These are phyloP conservation scores for Hypolimnas misippus DNA, from an alignment of 2,888 invertebrate genomes.

Conservation along the genomic window DNA sequence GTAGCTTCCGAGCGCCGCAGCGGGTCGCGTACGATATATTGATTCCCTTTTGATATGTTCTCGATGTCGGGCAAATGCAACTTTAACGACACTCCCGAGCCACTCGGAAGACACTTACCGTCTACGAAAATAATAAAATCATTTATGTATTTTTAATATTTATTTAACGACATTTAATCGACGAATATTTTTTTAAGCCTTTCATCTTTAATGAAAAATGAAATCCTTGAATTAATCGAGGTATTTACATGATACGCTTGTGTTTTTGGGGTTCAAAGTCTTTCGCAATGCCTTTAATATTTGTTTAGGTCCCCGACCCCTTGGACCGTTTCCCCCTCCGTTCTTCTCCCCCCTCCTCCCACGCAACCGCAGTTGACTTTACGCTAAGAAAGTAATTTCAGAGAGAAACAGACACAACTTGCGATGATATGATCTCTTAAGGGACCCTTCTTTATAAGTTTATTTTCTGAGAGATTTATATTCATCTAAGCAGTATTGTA, in stretches of 20 bases:
- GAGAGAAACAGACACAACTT: conserved; percentile 10
- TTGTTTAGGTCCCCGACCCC: conserved; percentile 8
- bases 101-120: not conserved
- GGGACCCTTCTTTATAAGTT: conserved; percentile 8
- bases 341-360: not conserved
- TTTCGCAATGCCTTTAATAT: conserved; percentile 6
- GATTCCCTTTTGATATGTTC: conserved; percentile 7
- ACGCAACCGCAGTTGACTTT: conserved; percentile 7
- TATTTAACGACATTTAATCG: not conserved
- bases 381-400: conserved; percentile 12
- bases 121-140: conserved; percentile 5
- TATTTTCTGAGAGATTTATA: conserved; percentile 1
- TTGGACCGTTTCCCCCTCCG: not conserved
- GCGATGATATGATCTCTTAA: conserved; percentile 10
- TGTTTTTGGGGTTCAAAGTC: not conserved
- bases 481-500: not conserved
- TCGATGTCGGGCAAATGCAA: not conserved
- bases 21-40: not conserved
- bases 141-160: not conserved
- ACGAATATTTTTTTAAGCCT: not conserved
- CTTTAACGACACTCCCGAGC: not conserved
- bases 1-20: not conserved
- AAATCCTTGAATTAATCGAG: not conserved
- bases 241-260: not conserved
- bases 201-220: not conserved